Percentiles rank a stretch among this genome's conserved stretches.
Evolutionary conservation across 2,113 vertebrate genomes (phyloP).

Genomic region (Engystomops pustulosus): DNA sequence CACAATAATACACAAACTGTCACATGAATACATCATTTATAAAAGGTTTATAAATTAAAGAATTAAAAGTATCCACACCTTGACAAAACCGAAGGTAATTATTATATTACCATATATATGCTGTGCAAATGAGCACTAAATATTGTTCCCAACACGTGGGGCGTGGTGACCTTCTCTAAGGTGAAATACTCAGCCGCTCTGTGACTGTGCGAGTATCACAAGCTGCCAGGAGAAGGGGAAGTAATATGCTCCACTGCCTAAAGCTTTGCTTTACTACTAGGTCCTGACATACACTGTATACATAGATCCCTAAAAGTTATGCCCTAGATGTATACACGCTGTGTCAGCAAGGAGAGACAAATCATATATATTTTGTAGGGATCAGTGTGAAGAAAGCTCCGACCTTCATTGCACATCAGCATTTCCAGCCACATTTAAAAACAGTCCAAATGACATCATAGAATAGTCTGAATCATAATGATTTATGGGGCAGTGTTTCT

Average conservation of each 20-base stretch:
- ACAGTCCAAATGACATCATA: conserved; percentile 27
- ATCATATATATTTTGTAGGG: background rate
- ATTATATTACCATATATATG: background rate
- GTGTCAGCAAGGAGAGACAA: background rate
- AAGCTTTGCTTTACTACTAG: too few relatives aligned
- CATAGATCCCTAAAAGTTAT: background rate
- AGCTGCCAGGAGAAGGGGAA: too few relatives aligned
- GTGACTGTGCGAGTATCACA: background rate
- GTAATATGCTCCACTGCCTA: too few relatives aligned
- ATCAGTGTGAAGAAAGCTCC: background rate
- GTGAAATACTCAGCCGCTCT: background rate
- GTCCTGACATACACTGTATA: too few relatives aligned
- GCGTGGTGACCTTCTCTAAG: background rate
- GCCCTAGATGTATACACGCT: background rate
- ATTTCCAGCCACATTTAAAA: conserved; percentile 43
- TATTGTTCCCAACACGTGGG: background rate
- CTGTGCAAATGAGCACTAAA: background rate
- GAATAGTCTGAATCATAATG: conserved; percentile 46
- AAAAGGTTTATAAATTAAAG: background rate
- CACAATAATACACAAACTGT: background rate
- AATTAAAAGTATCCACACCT: background rate
- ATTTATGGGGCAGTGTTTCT: conserved; percentile 34
- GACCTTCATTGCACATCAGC: background rate
- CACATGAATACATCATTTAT: background rate
- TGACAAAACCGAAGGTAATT: background rate